Percentiles rank a stretch among this genome's conserved stretches.
Evolutionary conservation across 2,888 invertebrate species (phyloP).

Genomic region (Spilarctia lutea): DNA sequence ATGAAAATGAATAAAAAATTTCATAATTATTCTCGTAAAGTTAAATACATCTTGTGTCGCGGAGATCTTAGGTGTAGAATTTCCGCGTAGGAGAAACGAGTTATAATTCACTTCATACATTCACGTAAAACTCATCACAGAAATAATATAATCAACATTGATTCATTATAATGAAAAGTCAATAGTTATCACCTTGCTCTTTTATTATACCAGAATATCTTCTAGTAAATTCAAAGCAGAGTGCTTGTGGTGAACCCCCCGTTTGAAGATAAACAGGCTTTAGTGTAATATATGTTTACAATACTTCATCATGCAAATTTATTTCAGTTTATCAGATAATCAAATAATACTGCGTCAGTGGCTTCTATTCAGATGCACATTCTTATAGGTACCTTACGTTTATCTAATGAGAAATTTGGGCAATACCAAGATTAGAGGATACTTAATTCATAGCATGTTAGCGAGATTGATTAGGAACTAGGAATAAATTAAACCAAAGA

Average conservation of each 20-base stretch:
- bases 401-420: not conserved
- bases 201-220: not conserved
- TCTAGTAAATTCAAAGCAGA: not conserved
- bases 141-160: not conserved
- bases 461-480: too few species aligned
- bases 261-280: not conserved
- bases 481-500: too few species aligned
- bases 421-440: too few species aligned
- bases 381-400: not conserved
- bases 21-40: too few species aligned
- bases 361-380: not conserved
- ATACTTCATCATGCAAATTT: not conserved
- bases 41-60: too few species aligned
- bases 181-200: too few species aligned
- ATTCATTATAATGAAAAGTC: too few species aligned
- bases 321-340: not conserved
- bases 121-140: not conserved
- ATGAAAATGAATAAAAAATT: too few species aligned
- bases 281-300: not conserved
- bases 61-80: too few species aligned
- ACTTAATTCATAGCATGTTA: too few species aligned
- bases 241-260: not conserved
- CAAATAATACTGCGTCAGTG: not conserved
- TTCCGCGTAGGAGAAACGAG: too few species aligned
- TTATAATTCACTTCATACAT: too few species aligned